Evolutionary conservation across 2,888 invertebrate genomes (phyloP).

Genomic region (Mythimna lalbum): DNA sequence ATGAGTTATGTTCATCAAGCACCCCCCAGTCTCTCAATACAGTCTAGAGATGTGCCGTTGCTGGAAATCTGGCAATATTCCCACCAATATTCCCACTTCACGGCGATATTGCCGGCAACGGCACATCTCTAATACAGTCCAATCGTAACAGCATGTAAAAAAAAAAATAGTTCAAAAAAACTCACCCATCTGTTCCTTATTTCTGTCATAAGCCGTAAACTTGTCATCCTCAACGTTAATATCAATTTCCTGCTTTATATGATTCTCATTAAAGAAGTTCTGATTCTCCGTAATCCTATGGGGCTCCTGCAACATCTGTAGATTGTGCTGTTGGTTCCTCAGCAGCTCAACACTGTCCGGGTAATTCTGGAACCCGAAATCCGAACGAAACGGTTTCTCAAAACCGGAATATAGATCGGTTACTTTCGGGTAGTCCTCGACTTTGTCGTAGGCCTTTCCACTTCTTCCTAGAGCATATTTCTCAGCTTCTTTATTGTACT

Average conservation of each 20-base stretch:
- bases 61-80: too few species aligned
- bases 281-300: conserved; percentile 81
- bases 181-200: conserved; percentile 80
- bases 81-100: too few species aligned
- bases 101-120: too few species aligned
- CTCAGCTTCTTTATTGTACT: conserved; percentile 86
- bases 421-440: conserved; percentile 70
- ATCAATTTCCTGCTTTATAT: conserved; percentile 85
- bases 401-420: conserved; percentile 57
- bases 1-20: too few species aligned
- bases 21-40: too few species aligned
- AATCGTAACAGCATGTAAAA: too few species aligned
- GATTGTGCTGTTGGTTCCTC: conserved; percentile 83
- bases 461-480: conserved; percentile 79
- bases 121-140: too few species aligned
- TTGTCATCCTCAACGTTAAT: conserved; percentile 82
- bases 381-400: conserved; percentile 68
- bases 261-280: conserved; percentile 83
- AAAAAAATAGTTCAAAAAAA: conserved; percentile 4
- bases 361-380: conserved; percentile 68
- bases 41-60: too few species aligned
- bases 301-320: conserved; percentile 82
- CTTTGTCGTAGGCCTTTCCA: conserved; percentile 81
- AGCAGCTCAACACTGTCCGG: conserved; percentile 79
- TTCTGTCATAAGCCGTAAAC: conserved; percentile 76